Base-by-base conservation (phyloP, 2,888 invertebrate species). In the Argyra leucocephala region DNA sequence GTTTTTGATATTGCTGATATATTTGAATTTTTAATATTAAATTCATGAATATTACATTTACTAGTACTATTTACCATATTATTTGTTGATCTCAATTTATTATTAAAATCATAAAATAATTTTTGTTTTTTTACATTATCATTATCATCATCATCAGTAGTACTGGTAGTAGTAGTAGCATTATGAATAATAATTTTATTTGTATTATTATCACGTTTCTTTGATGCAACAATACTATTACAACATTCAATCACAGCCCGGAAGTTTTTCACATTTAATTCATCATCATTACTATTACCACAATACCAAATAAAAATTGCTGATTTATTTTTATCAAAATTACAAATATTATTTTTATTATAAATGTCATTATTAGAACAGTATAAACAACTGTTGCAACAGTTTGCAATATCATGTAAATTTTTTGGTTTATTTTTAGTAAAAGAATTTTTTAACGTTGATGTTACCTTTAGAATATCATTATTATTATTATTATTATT, bases 241-340 rank as follows among this genome's bases (percentile, higher is more conserved):
- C 63, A 64, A 62, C 64, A 66, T 66, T 67, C 66, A 58, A 67
- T 63, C 62, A 61, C 61, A 64, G 66, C 64, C 60, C 59, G 63
- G 63, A 59, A 66, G 63, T 63, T 64, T 63, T 67, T 66, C 21
- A 57, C 64, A 61, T 66, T 58, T n/a, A 58, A 60, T 48, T 66
- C 66, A n/a, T 48, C 12, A 48, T 48, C 48, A 63, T 63, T 64
- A n/a, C 67, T 18, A 63, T 63, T 64, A n/a, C 67, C 67, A 63
- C 64, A 67, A 67, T 67, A 63, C 67, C 67, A 66, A 61, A 66
- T 64, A 63, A 66, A 66, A 63, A 64, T 64, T 64, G 64, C 66
- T 62, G 60, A 66, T 66, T 64, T 66, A 61, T 64, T 58, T 60
- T 60, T 18, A 12, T 48, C 9, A 18, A 9, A 48, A 18, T 48